Evolutionary conservation across 2,888 invertebrate species (phyloP).

Genomic region (Neocrepidodera transversa): DNA sequence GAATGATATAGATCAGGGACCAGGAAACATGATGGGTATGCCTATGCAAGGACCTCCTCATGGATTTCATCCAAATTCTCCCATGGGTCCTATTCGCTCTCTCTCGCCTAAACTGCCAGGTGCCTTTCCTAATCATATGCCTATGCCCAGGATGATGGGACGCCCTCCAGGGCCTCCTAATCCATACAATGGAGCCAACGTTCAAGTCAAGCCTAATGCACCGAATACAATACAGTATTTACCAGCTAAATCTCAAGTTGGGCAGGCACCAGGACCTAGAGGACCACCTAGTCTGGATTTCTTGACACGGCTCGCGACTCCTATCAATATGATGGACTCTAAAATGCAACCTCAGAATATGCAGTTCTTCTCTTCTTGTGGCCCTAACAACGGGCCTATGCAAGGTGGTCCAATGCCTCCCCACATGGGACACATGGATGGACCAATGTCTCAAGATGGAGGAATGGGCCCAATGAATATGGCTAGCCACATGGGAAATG

Average conservation of each 20-base stretch:
- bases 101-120: conserved; percentile 73
- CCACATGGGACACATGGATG: conserved; percentile 62
- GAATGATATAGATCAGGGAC: conserved; percentile 55
- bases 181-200: conserved; percentile 79
- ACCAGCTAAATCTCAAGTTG: conserved; percentile 90
- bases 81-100: conserved; percentile 60
- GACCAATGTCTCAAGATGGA: conserved; percentile 56
- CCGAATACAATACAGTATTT: conserved; percentile 98
- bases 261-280: conserved; percentile 77
- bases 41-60: conserved; percentile 59
- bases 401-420: conserved; percentile 57
- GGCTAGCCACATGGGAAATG: conserved; percentile 58
- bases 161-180: conserved; percentile 65
- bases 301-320: conserved; percentile 86
- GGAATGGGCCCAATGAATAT: conserved; percentile 63
- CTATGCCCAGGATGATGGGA: conserved; percentile 69
- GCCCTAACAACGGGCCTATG: conserved; percentile 63
- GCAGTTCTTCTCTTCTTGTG: conserved; percentile 75
- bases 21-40: conserved; percentile 55
- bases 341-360: conserved; percentile 74
- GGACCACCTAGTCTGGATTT: conserved; percentile 90
- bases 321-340: conserved; percentile 74
- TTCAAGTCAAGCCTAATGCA: conserved; percentile 94
- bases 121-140: conserved; percentile 63
- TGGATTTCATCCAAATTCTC: conserved; percentile 58